phyloP scores from a whole-genome alignment of 2,113 vertebrate genomes.

The Ammodramus savannarum region DNA sequence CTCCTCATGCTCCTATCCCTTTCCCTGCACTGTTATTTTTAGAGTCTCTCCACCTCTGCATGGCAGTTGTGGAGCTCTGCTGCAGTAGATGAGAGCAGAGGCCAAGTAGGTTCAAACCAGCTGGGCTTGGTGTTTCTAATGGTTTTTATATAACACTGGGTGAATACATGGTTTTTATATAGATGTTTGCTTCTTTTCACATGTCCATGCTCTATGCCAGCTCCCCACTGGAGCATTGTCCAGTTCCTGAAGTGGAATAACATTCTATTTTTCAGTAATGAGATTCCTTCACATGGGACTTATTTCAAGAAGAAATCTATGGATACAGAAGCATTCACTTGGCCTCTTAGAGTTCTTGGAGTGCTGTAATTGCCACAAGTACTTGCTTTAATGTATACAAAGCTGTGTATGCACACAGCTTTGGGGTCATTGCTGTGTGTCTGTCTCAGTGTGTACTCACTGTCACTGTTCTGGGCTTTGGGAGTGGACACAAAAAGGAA shows the following conservation, averaged over 20 bases:
- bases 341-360: neutral
- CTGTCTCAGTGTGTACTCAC: neutral
- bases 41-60: neutral
- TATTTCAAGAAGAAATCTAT: neutral
- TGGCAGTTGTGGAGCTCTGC: neutral
- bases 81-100: neutral
- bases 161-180: neutral
- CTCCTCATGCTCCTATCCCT: neutral
- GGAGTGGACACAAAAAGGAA: neutral
- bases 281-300: neutral
- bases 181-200: neutral
- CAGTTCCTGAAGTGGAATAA: neutral
- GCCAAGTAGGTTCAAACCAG: neutral
- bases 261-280: neutral
- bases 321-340: neutral
- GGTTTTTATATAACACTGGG: neutral
- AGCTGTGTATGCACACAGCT: neutral
- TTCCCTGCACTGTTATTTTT: conserved; percentile 19
- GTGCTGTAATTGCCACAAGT: neutral
- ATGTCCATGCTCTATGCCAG: neutral
- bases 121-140: neutral
- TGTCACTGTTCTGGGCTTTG: neutral
- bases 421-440: neutral
- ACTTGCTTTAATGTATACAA: neutral
- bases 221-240: neutral